These are phyloP conservation scores for Nomia melanderi DNA, from an alignment of 1,140 invertebrate species.

Conservation along the genomic window DNA sequence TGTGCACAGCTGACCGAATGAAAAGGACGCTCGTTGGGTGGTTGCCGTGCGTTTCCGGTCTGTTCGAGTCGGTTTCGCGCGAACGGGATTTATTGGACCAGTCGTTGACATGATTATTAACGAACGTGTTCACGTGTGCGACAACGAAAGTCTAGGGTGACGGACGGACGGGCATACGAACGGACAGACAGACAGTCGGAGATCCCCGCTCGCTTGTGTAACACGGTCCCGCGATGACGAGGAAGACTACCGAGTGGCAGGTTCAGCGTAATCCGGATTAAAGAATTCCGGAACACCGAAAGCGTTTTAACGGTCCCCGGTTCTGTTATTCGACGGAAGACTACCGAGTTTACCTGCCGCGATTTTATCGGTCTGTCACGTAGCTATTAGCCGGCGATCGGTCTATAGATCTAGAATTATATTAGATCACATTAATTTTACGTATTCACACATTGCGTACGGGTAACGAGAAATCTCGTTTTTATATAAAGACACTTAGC, in stretches of 20 bases:
- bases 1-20: neutral
- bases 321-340: conserved; percentile 20
- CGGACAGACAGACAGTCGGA: neutral
- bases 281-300: conserved; percentile 76
- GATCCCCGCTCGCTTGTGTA: conserved; percentile 44
- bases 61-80: conserved; percentile 57
- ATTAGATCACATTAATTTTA: too few relatives aligned
- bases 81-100: conserved; percentile 48
- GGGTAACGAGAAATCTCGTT: too few relatives aligned
- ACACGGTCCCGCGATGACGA: conserved; percentile 27
- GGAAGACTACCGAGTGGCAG: conserved; percentile 69
- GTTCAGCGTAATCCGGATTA: conserved; percentile 78
- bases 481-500: too few relatives aligned
- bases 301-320: conserved; percentile 73
- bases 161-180: neutral
- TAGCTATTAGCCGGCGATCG: conserved; percentile 3
- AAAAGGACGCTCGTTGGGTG: conserved; percentile 50
- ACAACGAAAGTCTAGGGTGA: neutral
- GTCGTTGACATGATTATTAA: conserved; percentile 44
- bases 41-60: neutral
- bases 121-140: conserved; percentile 3
- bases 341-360: conserved; percentile 39
- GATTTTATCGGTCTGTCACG: conserved; percentile 53
- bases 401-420: too few relatives aligned
- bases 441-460: too few relatives aligned